Base-by-base conservation (phyloP, 2,888 invertebrate genomes). In the Orthonevra nobilis region DNA sequence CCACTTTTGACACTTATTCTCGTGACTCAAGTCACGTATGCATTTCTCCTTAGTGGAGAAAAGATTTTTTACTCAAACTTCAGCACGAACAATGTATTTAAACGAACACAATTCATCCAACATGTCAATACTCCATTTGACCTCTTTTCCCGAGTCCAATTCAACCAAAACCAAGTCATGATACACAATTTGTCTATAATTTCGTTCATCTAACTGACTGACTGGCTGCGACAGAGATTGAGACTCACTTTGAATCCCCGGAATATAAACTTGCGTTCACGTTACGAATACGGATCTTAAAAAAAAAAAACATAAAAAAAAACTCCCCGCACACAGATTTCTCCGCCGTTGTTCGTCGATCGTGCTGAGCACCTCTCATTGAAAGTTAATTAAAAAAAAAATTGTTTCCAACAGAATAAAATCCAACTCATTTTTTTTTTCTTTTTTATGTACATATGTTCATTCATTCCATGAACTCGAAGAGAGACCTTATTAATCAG, bases 301-400 rank as follows among this genome's bases (percentile, higher is more conserved):
- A 64, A 44, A 9, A 40, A 20, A n/a, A n/a, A n/a, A n/a, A n/a
- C n/a, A n/a, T n/a, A n/a, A n/a, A n/a, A n/a, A n/a, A n/a, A n/a
- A n/a, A n/a, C n/a, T n/a, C n/a, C n/a, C n/a, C 10, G 15, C 14
- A 38, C 38, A 48, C 28, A 75, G 48, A 48, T 68, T 69, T 61
- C 61, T 69, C 61, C 54, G 20, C 12, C n/a, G 17, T n/a, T n/a
- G n/a, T n/a, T n/a, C n/a, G n/a, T 15, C 36, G 52, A 48, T 26
- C 7, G 15, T n/a, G 4, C 52, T 61, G 58, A 69, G 61, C 46
- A 42, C n/a, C 36, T n/a, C n/a, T 68, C 52, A 70, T 77, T 63
- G 63, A 70, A 70, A 77, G 63, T 64, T 77, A 70, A 77, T 77
- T 70, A 77, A 70, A 52, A 64, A n/a, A 70, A 70, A 64, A 77